phyloP scores from a whole-genome alignment of 2,113 vertebrate genomes.

The Lonchura striata region DNA sequence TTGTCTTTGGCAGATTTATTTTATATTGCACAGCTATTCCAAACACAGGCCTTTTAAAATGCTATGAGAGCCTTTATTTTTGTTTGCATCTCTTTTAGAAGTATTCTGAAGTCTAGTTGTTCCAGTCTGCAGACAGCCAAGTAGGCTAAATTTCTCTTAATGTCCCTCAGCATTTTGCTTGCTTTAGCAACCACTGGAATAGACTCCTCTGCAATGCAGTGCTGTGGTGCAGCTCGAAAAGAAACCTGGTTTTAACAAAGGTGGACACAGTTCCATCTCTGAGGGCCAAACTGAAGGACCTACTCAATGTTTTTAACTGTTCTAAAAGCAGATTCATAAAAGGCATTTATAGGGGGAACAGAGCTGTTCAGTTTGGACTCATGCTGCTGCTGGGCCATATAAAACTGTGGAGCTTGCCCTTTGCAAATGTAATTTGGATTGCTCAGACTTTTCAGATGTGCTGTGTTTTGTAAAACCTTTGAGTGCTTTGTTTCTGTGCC shows the following conservation, averaged over 20 bases:
- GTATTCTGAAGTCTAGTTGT: background rate
- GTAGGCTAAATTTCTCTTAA: background rate
- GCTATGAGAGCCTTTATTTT: background rate
- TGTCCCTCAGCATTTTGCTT: background rate
- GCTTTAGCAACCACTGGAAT: background rate
- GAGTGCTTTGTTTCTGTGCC: too few species aligned
- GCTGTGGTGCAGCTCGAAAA: background rate
- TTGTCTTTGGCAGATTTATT: conserved; percentile 5
- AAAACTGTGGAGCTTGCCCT: background rate
- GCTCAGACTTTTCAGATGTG: background rate
- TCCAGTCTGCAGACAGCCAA: background rate
- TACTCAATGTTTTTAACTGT: background rate
- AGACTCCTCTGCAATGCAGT: background rate
- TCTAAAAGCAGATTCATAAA: background rate
- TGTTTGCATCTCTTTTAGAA: background rate
- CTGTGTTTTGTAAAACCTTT: background rate
- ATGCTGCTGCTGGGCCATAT: background rate
- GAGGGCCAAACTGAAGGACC: background rate
- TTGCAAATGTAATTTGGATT: background rate
- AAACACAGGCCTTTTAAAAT: background rate
- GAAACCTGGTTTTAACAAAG: background rate
- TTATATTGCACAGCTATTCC: background rate
- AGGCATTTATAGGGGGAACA: background rate
- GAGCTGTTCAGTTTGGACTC: background rate
- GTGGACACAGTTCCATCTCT: background rate